Evolutionary conservation across 2,888 invertebrate genomes (phyloP).

Genomic region (Metalampra italica): DNA sequence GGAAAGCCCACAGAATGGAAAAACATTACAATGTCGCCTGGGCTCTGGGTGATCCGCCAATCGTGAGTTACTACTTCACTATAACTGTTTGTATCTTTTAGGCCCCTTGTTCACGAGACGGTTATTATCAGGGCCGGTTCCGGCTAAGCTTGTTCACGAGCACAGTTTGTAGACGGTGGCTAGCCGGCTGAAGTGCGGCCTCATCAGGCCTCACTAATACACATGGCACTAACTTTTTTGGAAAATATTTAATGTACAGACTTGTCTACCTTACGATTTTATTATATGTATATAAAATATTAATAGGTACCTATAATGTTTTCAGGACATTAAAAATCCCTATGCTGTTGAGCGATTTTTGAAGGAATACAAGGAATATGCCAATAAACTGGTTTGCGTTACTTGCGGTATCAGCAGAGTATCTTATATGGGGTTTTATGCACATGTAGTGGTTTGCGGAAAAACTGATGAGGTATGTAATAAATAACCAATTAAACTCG

Average conservation of each 20-base stretch:
- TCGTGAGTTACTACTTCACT: constrained; percentile 35
- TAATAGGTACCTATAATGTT: constrained; percentile 20
- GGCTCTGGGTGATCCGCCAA: constrained; percentile 42
- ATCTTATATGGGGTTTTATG: constrained; percentile 78
- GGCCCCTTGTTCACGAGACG: too few species aligned
- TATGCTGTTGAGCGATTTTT: constrained; percentile 64
- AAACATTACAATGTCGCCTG: constrained; percentile 58
- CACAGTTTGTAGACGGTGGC: too few species aligned
- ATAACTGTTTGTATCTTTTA: neutral
- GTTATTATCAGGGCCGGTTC: too few species aligned
- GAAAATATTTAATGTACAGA: too few species aligned
- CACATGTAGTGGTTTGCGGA: constrained; percentile 80
- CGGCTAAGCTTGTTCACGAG: too few species aligned
- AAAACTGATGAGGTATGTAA: constrained; percentile 70
- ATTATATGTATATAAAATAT: too few species aligned
- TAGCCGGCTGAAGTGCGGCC: too few species aligned
- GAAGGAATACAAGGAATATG: constrained; percentile 52
- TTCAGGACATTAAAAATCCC: constrained; percentile 75
- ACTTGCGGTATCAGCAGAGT: constrained; percentile 70
- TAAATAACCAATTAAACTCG: too few species aligned
- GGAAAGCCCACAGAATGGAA: constrained; percentile 43
- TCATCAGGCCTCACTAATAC: too few species aligned
- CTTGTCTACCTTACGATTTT: too few species aligned
- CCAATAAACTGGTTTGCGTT: constrained; percentile 71
- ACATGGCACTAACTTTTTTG: too few species aligned